Percentiles rank a stretch among this genome's conserved stretches.
These are phyloP conservation scores for Coregonus clupeaformis DNA, from an alignment of 2,113 vertebrate genomes.

Conservation along the genomic window DNA sequence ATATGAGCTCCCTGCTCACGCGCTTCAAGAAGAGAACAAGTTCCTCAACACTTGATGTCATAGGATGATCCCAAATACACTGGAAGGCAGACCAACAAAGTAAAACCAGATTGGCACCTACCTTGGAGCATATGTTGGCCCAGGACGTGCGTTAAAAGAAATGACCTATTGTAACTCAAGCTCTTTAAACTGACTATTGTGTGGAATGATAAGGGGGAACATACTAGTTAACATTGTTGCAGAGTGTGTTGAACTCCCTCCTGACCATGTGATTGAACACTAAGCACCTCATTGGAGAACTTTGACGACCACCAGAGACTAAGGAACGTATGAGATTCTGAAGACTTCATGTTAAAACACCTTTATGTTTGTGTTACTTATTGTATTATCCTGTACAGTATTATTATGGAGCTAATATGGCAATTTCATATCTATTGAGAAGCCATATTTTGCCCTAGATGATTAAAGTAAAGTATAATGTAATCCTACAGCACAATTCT, in stretches of 20 bases:
- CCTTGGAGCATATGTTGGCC: too few relatives aligned
- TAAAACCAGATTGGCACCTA: neutral
- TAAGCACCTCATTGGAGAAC: neutral
- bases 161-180: neutral
- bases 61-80: constrained; percentile 28
- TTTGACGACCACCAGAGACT: neutral
- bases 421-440: constrained; percentile 49
- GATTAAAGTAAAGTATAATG: constrained; percentile 26
- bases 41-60: constrained; percentile 90
- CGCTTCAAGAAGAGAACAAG: constrained; percentile 91
- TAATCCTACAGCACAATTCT: constrained; percentile 41
- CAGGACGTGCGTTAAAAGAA: too few relatives aligned
- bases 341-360: constrained; percentile 17
- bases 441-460: constrained; percentile 66
- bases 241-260: neutral
- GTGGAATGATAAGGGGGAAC: neutral
- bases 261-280: neutral
- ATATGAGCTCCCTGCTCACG: constrained; percentile 92
- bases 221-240: neutral
- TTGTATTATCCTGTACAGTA: constrained; percentile 49
- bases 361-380: constrained; percentile 19
- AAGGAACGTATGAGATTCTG: too few relatives aligned
- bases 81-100: neutral
- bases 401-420: constrained; percentile 47
- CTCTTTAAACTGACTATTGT: neutral